Evolutionary conservation across 2,797 vertebrate species (phyloP).

Genomic region (Falco columbarius): DNA sequence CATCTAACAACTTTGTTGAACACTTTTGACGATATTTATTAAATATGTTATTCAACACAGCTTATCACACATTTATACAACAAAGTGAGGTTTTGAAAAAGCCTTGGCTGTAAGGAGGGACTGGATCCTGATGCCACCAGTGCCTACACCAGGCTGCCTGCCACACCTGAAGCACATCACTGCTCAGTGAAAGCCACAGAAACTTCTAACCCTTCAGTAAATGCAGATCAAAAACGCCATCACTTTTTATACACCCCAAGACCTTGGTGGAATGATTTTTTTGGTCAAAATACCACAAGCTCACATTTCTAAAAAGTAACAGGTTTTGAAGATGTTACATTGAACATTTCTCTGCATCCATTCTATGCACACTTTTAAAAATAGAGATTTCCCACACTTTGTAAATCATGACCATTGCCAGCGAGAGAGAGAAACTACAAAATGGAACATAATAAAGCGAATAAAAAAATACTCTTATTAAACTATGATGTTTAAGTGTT

Average conservation of each 20-base stretch:
- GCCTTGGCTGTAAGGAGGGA: not conserved
- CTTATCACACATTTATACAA: not conserved
- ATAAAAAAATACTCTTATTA: not conserved
- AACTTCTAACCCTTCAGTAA: not conserved
- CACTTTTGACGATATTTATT: not conserved
- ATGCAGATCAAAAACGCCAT: not conserved
- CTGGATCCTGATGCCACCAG: not conserved
- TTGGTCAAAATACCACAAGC: not conserved
- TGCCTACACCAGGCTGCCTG: not conserved
- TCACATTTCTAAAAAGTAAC: not conserved
- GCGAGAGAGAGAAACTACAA: not conserved
- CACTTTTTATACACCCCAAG: not conserved
- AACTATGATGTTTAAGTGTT: not conserved
- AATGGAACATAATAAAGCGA: not conserved
- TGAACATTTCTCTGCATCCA: too few species aligned
- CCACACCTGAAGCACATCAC: not conserved
- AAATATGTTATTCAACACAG: not conserved
- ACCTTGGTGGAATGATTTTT: not conserved
- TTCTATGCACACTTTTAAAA: not conserved
- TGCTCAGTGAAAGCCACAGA: not conserved
- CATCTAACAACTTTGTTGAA: not conserved
- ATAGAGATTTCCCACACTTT: not conserved
- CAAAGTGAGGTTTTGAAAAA: not conserved
- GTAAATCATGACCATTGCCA: not conserved
- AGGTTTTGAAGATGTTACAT: too few species aligned